phyloP scores from a whole-genome alignment of 2,113 vertebrate genomes.

The Pseudorasbora parva region DNA sequence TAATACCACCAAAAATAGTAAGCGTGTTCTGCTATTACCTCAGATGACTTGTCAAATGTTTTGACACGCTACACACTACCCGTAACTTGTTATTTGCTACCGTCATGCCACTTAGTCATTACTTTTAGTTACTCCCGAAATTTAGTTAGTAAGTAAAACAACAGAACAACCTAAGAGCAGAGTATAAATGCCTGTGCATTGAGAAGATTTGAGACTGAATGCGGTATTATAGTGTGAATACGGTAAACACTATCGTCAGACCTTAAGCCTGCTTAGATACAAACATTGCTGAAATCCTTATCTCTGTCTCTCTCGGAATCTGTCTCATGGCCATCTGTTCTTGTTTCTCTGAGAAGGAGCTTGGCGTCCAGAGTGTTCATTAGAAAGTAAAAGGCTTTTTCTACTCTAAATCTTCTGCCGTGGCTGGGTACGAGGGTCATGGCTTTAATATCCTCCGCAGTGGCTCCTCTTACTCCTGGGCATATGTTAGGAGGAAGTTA shows the following conservation, averaged over 20 bases:
- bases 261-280: constrained; percentile 47
- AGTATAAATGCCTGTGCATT: background rate
- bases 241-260: constrained; percentile 32
- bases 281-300: constrained; percentile 35
- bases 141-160: background rate
- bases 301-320: constrained; percentile 45
- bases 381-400: constrained; percentile 61
- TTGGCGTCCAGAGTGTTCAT: constrained; percentile 56
- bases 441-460: constrained; percentile 55
- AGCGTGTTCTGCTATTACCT: no score
- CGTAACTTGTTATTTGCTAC: background rate
- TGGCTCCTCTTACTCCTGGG: constrained; percentile 62
- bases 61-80: background rate
- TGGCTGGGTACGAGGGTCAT: constrained; percentile 39
- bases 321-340: constrained; percentile 64
- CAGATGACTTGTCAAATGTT: no score
- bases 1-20: no score
- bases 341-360: constrained; percentile 57
- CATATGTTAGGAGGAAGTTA: constrained; percentile 75
- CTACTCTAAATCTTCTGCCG: constrained; percentile 52
- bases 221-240: constrained; percentile 20
- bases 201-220: constrained; percentile 5
- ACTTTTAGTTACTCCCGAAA: background rate
- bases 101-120: background rate
- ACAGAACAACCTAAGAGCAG: background rate